Evolutionary conservation across 2,797 vertebrate species (phyloP).

Genomic region (Urophycis tenuis): DNA sequence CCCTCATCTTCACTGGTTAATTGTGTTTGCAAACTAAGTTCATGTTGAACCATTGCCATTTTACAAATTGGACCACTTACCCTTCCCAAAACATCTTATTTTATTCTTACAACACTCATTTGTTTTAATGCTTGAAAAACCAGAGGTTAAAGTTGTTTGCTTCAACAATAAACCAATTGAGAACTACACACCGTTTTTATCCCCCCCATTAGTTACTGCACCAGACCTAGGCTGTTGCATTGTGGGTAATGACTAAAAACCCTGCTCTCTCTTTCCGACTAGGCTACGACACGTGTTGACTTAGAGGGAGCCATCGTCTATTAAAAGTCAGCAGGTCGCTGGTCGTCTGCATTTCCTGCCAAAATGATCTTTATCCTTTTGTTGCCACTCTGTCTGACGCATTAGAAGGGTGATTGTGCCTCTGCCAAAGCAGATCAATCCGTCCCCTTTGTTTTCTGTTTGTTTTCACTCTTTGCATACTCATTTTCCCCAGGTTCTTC

Average conservation of each 20-base stretch:
- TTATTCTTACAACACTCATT: not conserved
- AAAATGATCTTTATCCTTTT: constrained; percentile 1
- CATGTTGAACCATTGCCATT: not conserved
- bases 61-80: constrained; percentile 3
- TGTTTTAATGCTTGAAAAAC: not conserved
- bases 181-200: not conserved
- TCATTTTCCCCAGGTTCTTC: not conserved
- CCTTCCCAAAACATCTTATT: not conserved
- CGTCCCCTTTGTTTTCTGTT: not conserved
- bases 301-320: not conserved
- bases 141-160: constrained; percentile 2
- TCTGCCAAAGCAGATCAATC: not conserved
- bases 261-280: not conserved
- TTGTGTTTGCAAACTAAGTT: not conserved
- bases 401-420: not conserved
- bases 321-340: not conserved
- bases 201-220: not conserved
- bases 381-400: not conserved
- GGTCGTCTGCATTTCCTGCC: not conserved
- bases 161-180: not conserved
- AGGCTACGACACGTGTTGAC: not conserved
- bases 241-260: not conserved
- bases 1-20: not conserved
- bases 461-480: not conserved
- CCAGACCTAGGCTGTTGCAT: not conserved